A percentile compares a stretch with the other conserved stretches of the same genome.
Conservation (phyloP, 2,888 invertebrate genomes). For the Poecilus cupreus region DNA sequence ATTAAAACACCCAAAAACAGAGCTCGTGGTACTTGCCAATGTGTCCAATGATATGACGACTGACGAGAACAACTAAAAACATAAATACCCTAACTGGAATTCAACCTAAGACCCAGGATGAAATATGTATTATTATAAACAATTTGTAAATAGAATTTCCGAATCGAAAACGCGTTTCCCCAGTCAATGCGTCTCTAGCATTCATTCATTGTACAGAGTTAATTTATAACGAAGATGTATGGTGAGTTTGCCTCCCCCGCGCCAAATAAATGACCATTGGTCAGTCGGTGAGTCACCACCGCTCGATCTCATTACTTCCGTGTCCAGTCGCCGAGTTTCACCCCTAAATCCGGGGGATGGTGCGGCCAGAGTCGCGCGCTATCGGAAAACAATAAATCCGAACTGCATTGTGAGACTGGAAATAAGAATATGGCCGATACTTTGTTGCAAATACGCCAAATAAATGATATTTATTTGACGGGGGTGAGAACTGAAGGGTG, state of each 20-base stretch:
- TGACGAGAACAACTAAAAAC: too few species aligned
- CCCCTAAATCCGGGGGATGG: background rate
- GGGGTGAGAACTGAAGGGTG: slow-evolving; percentile 60
- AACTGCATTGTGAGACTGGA: slow-evolving; percentile 62
- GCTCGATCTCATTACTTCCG: slow-evolving; percentile 35
- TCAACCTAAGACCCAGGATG: too few species aligned
- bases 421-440: slow-evolving; percentile 64
- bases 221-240: slow-evolving; percentile 58
- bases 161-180: too few species aligned
- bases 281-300: slow-evolving; percentile 49
- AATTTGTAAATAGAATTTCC: too few species aligned
- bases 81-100: too few species aligned
- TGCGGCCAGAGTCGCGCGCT: background rate
- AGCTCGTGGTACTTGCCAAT: too few species aligned
- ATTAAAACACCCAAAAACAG: too few species aligned
- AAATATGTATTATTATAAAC: too few species aligned
- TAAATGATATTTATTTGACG: slow-evolving; percentile 65
- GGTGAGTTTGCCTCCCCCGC: slow-evolving; percentile 29
- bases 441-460: slow-evolving; percentile 65
- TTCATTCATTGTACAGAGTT: slow-evolving; percentile 33
- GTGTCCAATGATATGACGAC: too few species aligned
- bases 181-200: background rate
- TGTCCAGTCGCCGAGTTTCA: slow-evolving; percentile 12
- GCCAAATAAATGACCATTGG: slow-evolving; percentile 56
- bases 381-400: slow-evolving; percentile 46